A percentile compares a stretch with the other conserved stretches of the same genome.
Evolutionary conservation across 2,113 vertebrate genomes (phyloP).

Genomic region (Jacana jacana): DNA sequence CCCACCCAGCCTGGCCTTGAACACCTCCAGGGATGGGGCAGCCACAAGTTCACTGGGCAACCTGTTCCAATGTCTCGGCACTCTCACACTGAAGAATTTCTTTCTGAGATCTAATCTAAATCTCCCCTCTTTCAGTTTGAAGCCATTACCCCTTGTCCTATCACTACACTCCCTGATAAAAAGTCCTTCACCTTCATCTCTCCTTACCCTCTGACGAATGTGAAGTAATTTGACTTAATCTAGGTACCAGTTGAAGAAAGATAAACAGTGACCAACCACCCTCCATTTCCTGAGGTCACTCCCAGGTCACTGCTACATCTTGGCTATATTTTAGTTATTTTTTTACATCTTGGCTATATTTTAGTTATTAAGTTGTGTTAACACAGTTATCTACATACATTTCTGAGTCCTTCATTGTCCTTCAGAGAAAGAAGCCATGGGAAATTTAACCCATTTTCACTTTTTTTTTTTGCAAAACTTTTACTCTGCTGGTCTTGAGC

Average conservation of each 20-base stretch:
- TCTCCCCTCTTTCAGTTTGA: too few species aligned
- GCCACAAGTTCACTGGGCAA: too few species aligned
- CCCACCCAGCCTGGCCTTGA: too few species aligned
- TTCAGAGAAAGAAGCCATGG: background rate
- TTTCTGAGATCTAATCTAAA: too few species aligned
- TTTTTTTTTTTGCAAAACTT: background rate
- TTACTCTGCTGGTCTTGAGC: background rate
- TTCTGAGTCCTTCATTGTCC: background rate
- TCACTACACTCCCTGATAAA: too few species aligned
- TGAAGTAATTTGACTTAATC: background rate
- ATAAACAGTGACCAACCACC: background rate
- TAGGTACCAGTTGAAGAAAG: background rate
- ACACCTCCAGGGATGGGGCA: too few species aligned
- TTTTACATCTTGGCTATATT: background rate
- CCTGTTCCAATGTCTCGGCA: too few species aligned
- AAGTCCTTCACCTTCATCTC: background rate
- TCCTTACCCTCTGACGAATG: background rate
- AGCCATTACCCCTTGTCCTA: too few species aligned
- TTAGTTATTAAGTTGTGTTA: background rate
- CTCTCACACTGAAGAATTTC: too few species aligned
- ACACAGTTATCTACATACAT: background rate
- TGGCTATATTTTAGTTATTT: background rate
- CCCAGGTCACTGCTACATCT: background rate
- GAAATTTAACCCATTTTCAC: background rate
- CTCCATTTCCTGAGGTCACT: background rate